Base-by-base conservation (phyloP, 2,888 invertebrate species). In the Melanargia galathea region DNA sequence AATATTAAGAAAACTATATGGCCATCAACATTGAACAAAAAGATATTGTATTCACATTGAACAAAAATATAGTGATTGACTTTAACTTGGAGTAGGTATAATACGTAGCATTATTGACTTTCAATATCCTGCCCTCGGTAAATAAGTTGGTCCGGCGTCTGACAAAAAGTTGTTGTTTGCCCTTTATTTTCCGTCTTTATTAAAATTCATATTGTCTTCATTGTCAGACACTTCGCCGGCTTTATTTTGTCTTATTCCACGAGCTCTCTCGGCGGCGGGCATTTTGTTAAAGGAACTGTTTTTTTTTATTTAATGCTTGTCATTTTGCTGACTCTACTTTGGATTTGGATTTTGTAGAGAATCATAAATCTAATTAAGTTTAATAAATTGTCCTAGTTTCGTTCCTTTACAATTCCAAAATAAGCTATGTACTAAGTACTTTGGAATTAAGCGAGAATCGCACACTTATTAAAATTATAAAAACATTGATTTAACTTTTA, bases 61-160 rank as follows among this genome's bases (percentile, higher is more conserved):
- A 11, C 20, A 20, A 45, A 20, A 45, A 20, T 3, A 10, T 20
- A 45, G 18, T 10, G 51, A 51, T 51, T 52, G 52, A 35, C 35
- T 35, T 20, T 2, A 52, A 20, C 35, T 5, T 33, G 4, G 52
- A 35, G 52, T n/a, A n/a, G n/a, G n/a, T 52, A 13, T 35, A 35
- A 52, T 52, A 52, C 20, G 11, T 11, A 8, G 51, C 30, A 18
- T 35, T 52, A 20, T 52, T 33, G 52, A 35, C 20, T 65, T 63
- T 59, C 63, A 61, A 60, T 60, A 63, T 63, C 62, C 59, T 56
- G 61, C 49, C 58, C 60, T 60, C 48, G 48, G 64, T 63, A 66
- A 64, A 68, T 60, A 68, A 64, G 35, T 45, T 62, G 52, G 56
- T 46, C 46, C 58, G 58, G 49, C 55, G 49, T 51, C 43, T 43